Base-by-base conservation (phyloP, 1,140 invertebrate genomes). In the Coelopa frigida region DNA sequence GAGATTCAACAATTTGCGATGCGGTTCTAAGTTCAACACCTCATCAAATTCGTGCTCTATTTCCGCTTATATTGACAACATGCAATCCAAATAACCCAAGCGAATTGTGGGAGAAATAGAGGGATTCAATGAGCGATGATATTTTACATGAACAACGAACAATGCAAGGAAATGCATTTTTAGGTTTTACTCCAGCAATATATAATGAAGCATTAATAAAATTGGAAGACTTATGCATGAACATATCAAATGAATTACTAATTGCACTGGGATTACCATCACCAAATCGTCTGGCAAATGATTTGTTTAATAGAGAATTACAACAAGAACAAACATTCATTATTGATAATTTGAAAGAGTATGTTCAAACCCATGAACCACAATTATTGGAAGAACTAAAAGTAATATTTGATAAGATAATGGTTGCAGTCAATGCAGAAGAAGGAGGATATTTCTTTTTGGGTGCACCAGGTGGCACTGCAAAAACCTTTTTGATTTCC, bases 401-500 rank as follows among this genome's bases (percentile, higher is more conserved):
- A 38, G 15, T 38, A 38, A 18, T 38, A 38, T 38, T 21, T n/a
- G 2, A 38, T 38, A 17, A 38, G 17, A 14, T 33, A 4, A 6
- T 1, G 4, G 14, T 17, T 11, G 18, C n/a, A 5, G 32, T 33
- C 14, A 11, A 33, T 4, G 11, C 14, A 5, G 18, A 5, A 5
- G 11, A n/a, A 33, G 32, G 32, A 33, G n/a, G 5, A 33, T 33
- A 11, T 33, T 38, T 38, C 18, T 38, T 38, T 38, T 15, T 38
- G 18, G 36, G 22, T 17, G 36, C 36, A 17, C 36, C n/a, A 21
- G 18, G 36, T 29, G 68, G 64, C 37, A 72, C 66, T 24, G 66
- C 70, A 14, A 72, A 73, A 67, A 72, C 61, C 40, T 72, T 71
- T 41, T 32, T 72, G 6, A 67, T 71, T 38, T 57, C 52, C 51